Conservation (phyloP, 2,888 invertebrate species). For the Acleris sparsana region DNA sequence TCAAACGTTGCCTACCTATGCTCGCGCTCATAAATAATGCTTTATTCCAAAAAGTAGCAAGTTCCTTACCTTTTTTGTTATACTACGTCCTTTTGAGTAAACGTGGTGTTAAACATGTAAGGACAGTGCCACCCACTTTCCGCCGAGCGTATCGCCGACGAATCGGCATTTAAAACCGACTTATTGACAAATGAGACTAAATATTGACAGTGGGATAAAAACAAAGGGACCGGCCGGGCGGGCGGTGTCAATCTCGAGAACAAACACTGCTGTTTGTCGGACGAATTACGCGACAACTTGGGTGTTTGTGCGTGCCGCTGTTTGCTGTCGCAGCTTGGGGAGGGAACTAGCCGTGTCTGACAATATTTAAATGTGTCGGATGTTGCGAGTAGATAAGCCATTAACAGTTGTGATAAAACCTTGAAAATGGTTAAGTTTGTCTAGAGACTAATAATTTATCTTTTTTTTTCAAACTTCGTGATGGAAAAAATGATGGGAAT, state of each 20-base stretch:
- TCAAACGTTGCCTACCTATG: conserved; percentile 24
- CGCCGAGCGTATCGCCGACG: conserved; percentile 51
- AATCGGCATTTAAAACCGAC: conserved; percentile 66
- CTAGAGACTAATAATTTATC: too few relatives aligned
- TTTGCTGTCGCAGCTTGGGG: conserved; percentile 52
- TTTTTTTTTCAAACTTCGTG: too few relatives aligned
- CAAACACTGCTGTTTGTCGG: conserved; percentile 75
- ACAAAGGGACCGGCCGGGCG: conserved; percentile 73
- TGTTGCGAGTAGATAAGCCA: not conserved
- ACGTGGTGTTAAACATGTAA: not conserved
- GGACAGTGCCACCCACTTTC: conserved; percentile 65
- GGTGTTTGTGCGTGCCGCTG: conserved; percentile 61
- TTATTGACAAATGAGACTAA: conserved; percentile 77
- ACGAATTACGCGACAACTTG: conserved; percentile 79
- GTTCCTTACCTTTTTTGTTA: not conserved
- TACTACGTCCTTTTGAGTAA: conserved; percentile 15
- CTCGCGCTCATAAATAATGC: conserved; percentile 9
- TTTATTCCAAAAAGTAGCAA: conserved; percentile 2
- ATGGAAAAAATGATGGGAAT: too few relatives aligned
- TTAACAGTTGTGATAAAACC: not conserved
- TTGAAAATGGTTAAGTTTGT: too few relatives aligned
- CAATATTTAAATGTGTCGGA: conserved; percentile 13
- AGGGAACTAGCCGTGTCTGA: conserved; percentile 18
- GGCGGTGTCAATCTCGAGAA: conserved; percentile 77
- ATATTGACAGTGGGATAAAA: conserved; percentile 78